Conservation (phyloP, 2,888 invertebrate genomes). For the Cephus sareptanus region DNA sequence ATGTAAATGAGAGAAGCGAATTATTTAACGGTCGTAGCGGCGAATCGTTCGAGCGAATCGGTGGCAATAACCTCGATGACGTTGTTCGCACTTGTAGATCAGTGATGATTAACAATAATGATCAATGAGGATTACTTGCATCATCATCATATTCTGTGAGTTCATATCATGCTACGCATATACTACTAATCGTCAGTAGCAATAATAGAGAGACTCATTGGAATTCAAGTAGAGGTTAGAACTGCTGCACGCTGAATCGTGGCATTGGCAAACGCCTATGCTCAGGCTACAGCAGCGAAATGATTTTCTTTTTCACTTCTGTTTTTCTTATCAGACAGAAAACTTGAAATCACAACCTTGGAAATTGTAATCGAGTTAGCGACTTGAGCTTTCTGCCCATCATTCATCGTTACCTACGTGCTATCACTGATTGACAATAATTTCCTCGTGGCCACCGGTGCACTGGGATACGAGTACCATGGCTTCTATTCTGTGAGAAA, state of each 20-base stretch:
- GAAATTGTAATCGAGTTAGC: neutral
- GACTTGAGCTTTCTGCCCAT: neutral
- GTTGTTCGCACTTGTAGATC: neutral
- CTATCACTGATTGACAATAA: neutral
- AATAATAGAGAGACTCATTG: neutral
- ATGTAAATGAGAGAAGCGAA: constrained; percentile 17
- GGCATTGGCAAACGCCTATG: neutral
- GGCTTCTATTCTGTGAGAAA: neutral
- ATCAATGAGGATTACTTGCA: neutral
- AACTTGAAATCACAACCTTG: neutral
- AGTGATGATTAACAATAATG: too few relatives aligned
- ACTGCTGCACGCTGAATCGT: neutral
- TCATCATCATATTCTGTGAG: neutral
- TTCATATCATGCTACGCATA: neutral
- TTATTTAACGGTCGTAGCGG: constrained; percentile 17
- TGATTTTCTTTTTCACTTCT: neutral
- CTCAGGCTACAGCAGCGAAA: neutral
- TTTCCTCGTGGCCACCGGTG: neutral
- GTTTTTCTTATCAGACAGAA: neutral
- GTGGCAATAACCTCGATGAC: constrained; percentile 18
- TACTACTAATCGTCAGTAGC: neutral
- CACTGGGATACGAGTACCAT: neutral
- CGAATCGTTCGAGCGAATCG: constrained; percentile 10
- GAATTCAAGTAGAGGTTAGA: neutral
- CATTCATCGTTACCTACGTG: neutral